A percentile compares a stretch with the other conserved stretches of the same genome.
Evolutionary conservation across 2,888 invertebrate species (phyloP).

Genomic region (Nezara viridula): DNA sequence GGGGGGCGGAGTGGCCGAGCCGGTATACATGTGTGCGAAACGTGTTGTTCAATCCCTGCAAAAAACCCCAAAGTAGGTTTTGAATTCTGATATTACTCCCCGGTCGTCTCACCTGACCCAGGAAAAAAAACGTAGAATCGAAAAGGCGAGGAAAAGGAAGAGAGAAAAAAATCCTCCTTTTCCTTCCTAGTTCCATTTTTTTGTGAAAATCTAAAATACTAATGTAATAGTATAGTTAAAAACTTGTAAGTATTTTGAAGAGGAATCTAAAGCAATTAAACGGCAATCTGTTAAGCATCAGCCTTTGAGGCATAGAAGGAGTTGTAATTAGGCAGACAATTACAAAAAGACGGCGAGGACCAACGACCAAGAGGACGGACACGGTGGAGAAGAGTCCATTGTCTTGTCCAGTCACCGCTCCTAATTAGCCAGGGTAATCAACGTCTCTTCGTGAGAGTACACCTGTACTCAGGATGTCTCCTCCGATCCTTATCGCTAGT

Average conservation of each 20-base stretch:
- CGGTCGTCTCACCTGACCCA: no score
- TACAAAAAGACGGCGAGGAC: neutral
- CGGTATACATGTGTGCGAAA: no score
- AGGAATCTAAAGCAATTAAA: neutral
- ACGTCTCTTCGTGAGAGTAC: neutral
- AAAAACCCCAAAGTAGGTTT: no score
- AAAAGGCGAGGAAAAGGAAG: no score
- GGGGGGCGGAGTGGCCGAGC: no score
- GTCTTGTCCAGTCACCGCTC: constrained; percentile 34
- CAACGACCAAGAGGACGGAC: constrained; percentile 2
- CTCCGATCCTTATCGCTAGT: neutral
- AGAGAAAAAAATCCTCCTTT: no score
- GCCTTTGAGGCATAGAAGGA: neutral
- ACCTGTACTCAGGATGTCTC: neutral
- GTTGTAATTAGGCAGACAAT: constrained; percentile 17
- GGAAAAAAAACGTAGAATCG: no score
- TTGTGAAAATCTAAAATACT: no score
- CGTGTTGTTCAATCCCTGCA: no score
- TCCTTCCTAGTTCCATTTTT: no score
- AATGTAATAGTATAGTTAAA: no score
- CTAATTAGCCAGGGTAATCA: constrained; percentile 41
- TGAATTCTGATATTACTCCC: no score
- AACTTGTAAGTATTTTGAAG: neutral
- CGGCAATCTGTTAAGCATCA: neutral
- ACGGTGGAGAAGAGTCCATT: neutral